Conservation (phyloP, 2,113 vertebrate species). For the Numenius arquata region DNA sequence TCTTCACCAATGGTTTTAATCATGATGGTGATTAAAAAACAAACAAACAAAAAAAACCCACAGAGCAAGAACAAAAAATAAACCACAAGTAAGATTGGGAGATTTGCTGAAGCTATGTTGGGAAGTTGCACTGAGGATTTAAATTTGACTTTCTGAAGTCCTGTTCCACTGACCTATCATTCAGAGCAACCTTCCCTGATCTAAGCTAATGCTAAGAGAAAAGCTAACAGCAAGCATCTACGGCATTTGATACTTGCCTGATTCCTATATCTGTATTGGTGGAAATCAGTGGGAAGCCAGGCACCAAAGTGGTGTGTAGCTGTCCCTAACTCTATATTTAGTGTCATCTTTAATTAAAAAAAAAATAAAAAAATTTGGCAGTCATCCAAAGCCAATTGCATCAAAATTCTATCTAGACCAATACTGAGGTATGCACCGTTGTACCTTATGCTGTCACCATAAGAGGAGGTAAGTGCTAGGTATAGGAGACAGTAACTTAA, state of each 20-base stretch:
- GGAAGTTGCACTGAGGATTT: neutral
- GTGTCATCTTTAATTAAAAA: neutral
- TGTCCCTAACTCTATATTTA: neutral
- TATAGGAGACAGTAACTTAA: neutral
- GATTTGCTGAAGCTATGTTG: neutral
- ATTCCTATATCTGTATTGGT: neutral
- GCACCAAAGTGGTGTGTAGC: neutral
- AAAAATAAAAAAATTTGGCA: neutral
- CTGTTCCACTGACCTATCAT: neutral
- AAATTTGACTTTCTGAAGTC: neutral
- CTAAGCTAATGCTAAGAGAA: neutral
- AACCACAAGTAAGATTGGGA: neutral
- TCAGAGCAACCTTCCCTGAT: neutral
- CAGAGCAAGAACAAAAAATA: neutral
- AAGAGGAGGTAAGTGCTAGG: neutral
- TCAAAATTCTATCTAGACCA: neutral
- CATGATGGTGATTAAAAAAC: neutral
- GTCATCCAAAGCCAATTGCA: neutral
- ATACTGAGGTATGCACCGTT: fast-evolving
- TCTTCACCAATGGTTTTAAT: neutral
- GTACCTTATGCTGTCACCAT: neutral
- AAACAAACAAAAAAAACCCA: neutral
- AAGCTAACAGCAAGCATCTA: neutral
- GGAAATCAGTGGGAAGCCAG: neutral
- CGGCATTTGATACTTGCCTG: neutral